phyloP scores from a whole-genome alignment of 2,797 vertebrate genomes.

The Muscicapa striata region DNA sequence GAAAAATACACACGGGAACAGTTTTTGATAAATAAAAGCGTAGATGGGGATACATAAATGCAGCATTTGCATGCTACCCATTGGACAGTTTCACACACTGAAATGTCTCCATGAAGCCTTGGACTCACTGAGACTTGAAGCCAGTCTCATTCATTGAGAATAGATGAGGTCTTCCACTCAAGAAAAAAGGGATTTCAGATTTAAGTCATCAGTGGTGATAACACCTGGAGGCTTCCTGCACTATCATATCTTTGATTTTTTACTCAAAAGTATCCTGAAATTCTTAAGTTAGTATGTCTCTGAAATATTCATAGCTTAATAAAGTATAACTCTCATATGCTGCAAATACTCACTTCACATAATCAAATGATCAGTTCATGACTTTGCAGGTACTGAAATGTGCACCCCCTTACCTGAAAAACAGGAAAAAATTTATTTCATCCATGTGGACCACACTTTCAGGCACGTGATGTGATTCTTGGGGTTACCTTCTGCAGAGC shows the following conservation, averaged over 20 bases:
- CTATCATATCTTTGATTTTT: not conserved
- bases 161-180: not conserved
- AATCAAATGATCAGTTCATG: not conserved
- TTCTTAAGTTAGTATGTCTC: not conserved
- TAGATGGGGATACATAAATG: not conserved
- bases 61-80: fast-evolving
- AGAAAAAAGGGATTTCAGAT: not conserved
- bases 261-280: not conserved
- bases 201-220: not conserved
- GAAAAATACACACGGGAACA: not conserved
- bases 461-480: not conserved
- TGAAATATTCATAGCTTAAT: not conserved
- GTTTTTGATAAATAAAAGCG: not conserved
- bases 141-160: not conserved
- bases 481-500: not conserved
- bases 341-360: not conserved
- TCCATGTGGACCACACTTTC: not conserved
- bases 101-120: not conserved
- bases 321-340: not conserved
- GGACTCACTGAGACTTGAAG: not conserved
- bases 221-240: not conserved
- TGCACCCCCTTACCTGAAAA: not conserved
- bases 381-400: not conserved
- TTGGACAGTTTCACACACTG: not conserved
- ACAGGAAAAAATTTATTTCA: not conserved